Evolutionary conservation across 1,140 invertebrate species (phyloP), one percentile per base, ranked within the genome.

Genomic region (Drosophila mojavensis): DNA sequence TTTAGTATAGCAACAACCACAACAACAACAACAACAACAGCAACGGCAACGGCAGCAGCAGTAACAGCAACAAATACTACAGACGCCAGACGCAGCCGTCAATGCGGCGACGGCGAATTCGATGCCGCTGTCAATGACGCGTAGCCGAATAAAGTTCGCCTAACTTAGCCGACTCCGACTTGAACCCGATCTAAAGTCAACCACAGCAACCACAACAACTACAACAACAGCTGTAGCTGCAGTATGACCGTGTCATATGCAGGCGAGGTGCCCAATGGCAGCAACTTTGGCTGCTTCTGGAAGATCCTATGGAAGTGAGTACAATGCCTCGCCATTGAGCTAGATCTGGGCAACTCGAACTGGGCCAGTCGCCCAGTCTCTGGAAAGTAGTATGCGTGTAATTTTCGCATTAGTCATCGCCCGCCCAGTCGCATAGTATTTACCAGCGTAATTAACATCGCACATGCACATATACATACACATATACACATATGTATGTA

Each of bases 281-380:
- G 96, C 94, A 97, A 95, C 93, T 97, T 97, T 92, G 97, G 97
- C 90, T 97, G 96, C 93, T 97, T 97, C 93, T 97, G 96, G 96
- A 95, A 95, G 93, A 97, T 97, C 92, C 94, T 97, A 75, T 94
- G 94, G 93, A 97, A 96, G 96, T 97, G 93, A 96, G 96, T 96
- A 81, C 17, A 69, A 47, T 39, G 26, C 13, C 20, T n/a, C 33
- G 59, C 13, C 26, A 45, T 61, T 61, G 47, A 43, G 30, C 30
- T 36, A 51, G 51, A 54, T 26, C 50, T 26, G 20, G 20, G 13
- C 4, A 9, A 17, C 3, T 1, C 28, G 20, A 81, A 64, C 48
- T 78, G 56, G 79, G 79, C 20, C 20, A 24, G 20, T 78, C 58
- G 30, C 39, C 28, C 17, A 30, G 39, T 13, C 51, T 47, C 43